Evolutionary conservation across 2,113 vertebrate species (phyloP), one percentile per base, ranked within the genome.

Genomic region (Rhombomys opimus): DNA sequence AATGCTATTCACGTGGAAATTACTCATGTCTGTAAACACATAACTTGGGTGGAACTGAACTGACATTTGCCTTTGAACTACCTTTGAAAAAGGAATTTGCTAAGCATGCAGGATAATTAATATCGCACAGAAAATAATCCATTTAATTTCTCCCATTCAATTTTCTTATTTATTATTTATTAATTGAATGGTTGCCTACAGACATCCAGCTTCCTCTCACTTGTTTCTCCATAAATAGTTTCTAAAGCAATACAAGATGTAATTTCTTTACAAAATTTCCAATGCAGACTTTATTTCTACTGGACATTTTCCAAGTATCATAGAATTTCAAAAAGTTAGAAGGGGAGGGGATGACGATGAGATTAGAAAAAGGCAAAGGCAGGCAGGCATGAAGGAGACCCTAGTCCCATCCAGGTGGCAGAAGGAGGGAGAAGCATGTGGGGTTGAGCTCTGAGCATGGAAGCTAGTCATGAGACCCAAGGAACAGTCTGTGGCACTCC

Each of bases 21-120:
- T 63, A 59, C 57, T 87, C 76, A 20, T 73, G 30, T 7, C 30
- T n/a, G 27, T 23, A 35, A 9, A 76, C 9, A 67, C 22, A 46
- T 38, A 73, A 87, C 75, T 27, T 32, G 52, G 57, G 8, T 38
- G 68, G 20, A 86, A 22, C 59, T 46, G 87, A 25, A 57, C 18
- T 67, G 75, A 38, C 84, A 35, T 46, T 77, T 80, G 78, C 80
- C 87, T 95, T 90, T 95, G 93, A 97, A 96, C 77, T 41, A 2
- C n/a, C 95, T 89, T 96, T 87, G 87, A 90, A 73, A 68, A 75
- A 54, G 10, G 41, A n/a, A 59, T 78, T 63, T 84, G 57, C 72
- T 50, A 82, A 81, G 76, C 23, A n/a, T 6, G 54, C n/a, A 7
- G 57, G 41, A 7, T 78, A 87, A 84, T 89, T 87, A 78, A 78